These are phyloP conservation scores for Pygocentrus nattereri DNA, from an alignment of 2,797 vertebrate species.

Conservation along the genomic window DNA sequence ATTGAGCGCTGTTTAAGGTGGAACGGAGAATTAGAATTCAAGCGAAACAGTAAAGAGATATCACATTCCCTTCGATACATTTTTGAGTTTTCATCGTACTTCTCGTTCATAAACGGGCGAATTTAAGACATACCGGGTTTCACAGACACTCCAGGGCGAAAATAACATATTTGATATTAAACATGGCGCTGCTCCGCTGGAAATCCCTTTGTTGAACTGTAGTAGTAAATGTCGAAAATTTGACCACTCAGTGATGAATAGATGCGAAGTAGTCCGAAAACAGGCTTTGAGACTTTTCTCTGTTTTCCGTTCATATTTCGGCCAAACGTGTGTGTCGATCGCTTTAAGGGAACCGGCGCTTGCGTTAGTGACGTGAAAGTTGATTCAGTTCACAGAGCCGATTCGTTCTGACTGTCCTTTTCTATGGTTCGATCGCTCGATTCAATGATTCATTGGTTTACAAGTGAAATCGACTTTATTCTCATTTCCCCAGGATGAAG, in stretches of 20 bases:
- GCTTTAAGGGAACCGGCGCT: slow-evolving; percentile 14
- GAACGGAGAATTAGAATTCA: too few relatives aligned
- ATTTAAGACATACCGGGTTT: background rate
- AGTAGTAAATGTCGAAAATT: too few relatives aligned
- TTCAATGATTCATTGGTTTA: background rate
- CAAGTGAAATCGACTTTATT: background rate
- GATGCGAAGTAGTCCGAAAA: background rate
- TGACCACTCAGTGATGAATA: too few relatives aligned
- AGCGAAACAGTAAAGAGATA: too few relatives aligned
- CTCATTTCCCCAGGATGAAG: too few relatives aligned
- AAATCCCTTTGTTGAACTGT: too few relatives aligned
- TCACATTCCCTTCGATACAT: too few relatives aligned
- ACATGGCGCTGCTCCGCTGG: too few relatives aligned
- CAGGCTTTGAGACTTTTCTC: background rate
- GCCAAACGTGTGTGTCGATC: background rate
- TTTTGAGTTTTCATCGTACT: background rate
- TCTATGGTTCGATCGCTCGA: background rate
- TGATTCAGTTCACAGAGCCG: background rate
- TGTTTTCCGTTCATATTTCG: background rate
- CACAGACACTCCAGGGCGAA: too few relatives aligned
- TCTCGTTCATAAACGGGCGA: background rate
- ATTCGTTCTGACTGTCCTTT: background rate
- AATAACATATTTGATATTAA: too few relatives aligned
- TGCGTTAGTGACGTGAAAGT: background rate
- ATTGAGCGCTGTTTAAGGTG: too few relatives aligned